Evolutionary conservation across 2,888 invertebrate species (phyloP), one percentile per base, ranked within the genome.

Genomic region (Acanthopleura granulata): DNA sequence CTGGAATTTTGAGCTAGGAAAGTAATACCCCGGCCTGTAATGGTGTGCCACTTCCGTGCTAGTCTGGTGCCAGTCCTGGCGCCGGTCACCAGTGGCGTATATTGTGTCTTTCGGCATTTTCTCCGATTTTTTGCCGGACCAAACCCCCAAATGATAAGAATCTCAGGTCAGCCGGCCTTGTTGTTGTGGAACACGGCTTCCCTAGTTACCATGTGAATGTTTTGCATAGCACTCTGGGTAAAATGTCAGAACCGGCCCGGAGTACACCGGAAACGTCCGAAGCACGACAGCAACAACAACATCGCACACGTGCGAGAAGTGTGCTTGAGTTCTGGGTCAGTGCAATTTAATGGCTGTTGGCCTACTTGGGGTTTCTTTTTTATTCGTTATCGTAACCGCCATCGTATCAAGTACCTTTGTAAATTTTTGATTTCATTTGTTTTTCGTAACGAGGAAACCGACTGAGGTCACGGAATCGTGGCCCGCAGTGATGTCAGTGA

Each of bases 31-130:
- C 25, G 90, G 88, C 73, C 90, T 80, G 77, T 88, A 89, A 75
- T 90, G 89, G 78, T 91, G 90, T 16, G 89, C 90, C 49, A 90
- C 89, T 51, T 90, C 90, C 25, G 90, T 83, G 75, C 89, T 90
- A 15, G 90, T 91, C 75, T 86, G 86, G 76, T 88, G 86, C 85
- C 86, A 86, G 77, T 88, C 87, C 16, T 66, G 66, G 27, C 66
- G 66, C 22, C 66, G 66, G 25, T 22, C 22, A 66, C 29, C 66
- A 15, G 16, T 27, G 66, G 66, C 27, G 29, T 66, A 66, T 22
- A 66, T 66, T 1, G 25, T 66, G 22, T 66, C 66, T 27, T 66
- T 66, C 12, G 22, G 66, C 66, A 66, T 66, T 18, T 22, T 40
- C 40, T 40, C 40, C 40, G 3, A 40, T 40, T 40, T n/a, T 40